A percentile compares a stretch with the other conserved stretches of the same genome.
Conservation (phyloP, 2,113 vertebrate species). For the Phyllopteryx taeniolatus region DNA sequence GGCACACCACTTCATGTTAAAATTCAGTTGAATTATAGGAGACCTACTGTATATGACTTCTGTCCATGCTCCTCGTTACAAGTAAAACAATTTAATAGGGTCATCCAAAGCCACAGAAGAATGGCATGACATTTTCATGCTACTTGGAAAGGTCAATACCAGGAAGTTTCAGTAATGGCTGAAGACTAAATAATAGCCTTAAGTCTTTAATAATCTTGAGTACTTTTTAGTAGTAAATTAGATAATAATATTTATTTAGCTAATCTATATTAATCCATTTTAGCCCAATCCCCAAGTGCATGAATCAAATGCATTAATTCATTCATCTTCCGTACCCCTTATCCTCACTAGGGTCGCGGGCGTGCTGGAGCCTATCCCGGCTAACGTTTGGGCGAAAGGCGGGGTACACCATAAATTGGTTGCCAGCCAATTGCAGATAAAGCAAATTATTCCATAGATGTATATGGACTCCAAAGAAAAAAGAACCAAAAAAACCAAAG, state of each 20-base stretch:
- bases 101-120: not conserved
- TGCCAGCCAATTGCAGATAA: too few species aligned
- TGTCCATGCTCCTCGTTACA: not conserved
- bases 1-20: not conserved
- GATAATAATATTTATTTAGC: not conserved
- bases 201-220: not conserved
- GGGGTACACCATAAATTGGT: too few species aligned
- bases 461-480: too few species aligned
- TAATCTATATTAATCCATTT: too few species aligned
- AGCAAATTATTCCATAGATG: too few species aligned
- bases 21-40: not conserved
- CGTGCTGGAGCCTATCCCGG: too few species aligned
- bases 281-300: too few species aligned
- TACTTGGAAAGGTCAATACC: not conserved
- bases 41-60: not conserved
- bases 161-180: not conserved
- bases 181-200: not conserved
- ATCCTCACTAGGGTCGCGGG: too few species aligned
- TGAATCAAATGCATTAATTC: too few species aligned
- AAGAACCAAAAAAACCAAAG: too few species aligned
- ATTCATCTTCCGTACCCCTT: too few species aligned
- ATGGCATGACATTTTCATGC: not conserved
- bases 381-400: too few species aligned
- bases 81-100: not conserved
- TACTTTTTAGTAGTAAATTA: not conserved